phyloP scores from a whole-genome alignment of 2,113 vertebrate genomes.

The Gallinago jamesoni region DNA sequence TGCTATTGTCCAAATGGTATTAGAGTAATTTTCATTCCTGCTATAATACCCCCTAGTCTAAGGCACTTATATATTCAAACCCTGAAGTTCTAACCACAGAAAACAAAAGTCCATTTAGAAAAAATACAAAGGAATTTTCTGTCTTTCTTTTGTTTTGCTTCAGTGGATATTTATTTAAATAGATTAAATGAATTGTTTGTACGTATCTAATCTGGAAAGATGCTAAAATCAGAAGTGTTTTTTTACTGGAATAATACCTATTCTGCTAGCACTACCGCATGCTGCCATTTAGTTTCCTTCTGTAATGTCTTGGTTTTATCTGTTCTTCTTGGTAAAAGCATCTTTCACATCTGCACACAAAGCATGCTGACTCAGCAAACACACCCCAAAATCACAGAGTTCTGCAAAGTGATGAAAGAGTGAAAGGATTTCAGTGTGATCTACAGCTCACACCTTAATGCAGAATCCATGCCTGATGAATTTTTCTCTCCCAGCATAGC shows the following conservation, averaged over 20 bases:
- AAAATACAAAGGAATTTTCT: not conserved
- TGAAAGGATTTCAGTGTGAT: not conserved
- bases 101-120: not conserved
- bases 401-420: not conserved
- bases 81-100: not conserved
- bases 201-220: not conserved
- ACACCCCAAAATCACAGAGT: not conserved
- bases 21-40: not conserved
- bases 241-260: not conserved
- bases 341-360: not conserved
- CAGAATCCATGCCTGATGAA: not conserved
- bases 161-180: not conserved
- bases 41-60: not conserved
- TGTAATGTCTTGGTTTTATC: not conserved
- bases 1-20: not conserved
- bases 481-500: not conserved
- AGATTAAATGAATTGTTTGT: not conserved
- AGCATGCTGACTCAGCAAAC: not conserved
- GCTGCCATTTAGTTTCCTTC: not conserved
- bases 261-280: not conserved
- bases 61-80: not conserved
- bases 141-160: not conserved
- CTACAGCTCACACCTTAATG: not conserved
- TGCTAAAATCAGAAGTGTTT: not conserved
- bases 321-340: not conserved